Base-by-base conservation (phyloP, 2,888 invertebrate genomes). In the Ennomos erosarius region DNA sequence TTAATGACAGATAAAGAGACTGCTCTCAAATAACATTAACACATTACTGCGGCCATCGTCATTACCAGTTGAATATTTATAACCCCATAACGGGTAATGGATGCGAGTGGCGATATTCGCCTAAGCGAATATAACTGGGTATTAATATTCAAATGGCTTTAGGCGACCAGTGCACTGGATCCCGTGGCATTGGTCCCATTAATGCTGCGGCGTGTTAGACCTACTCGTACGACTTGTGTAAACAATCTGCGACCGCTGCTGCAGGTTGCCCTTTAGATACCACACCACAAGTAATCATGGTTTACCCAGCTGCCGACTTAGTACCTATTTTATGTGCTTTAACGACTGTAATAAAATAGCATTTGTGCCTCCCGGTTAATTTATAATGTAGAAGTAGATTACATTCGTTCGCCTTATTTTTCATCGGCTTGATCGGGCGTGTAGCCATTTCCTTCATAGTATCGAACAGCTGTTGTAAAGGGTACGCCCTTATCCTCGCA, bases 81-180 rank as follows among this genome's bases (percentile, higher is more conserved):
- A 77, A 79, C 75, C 75, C 78, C 79, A 78, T 80, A 82, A 74
- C 75, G 67, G 63, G 55, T 85, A 85, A 86, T 82, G 75, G 81
- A 83, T 82, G 81, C 82, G 71, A 73, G 75, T 73, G 74, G 76
- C 78, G 76, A 70, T 78, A 77, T 75, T 75, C 71, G 76, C 73
- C 75, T 81, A 81, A 82, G 78, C 79, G 81, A 78, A 82, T 79
- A 81, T 73, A 71, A 77, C 76, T 34, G 68, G 66, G 74, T 83
- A 87, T 89, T 87, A 90, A 88, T 88, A 90, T 89, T 88, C 84
- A 87, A 87, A 89, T 84, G 74, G 82, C 84, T 84, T 79, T 79
- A 70, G 83, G 84, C 84, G 74, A 77, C 73, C 78, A 75, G 71
- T 74, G 78, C 74, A 78, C 70, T 73, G 76, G 79, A 79, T 85